These are phyloP conservation scores for Mobula hypostoma DNA, from an alignment of 2,113 vertebrate species.

Conservation along the genomic window DNA sequence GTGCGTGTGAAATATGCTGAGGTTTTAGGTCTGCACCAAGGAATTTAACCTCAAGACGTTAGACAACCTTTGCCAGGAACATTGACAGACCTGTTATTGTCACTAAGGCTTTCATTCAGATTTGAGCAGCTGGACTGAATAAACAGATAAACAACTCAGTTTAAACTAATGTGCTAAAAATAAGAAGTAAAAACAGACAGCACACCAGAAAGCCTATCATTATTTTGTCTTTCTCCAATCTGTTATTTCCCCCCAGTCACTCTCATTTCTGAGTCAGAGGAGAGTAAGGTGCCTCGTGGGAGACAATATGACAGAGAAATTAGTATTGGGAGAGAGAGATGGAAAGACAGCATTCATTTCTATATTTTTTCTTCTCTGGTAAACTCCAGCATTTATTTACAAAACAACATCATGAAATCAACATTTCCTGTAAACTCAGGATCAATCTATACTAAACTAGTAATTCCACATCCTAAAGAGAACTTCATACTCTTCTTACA, in stretches of 20 bases:
- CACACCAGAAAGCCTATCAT: background rate
- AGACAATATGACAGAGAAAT: background rate
- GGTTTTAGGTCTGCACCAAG: constrained; percentile 17
- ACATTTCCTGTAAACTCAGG: background rate
- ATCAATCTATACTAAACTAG: background rate
- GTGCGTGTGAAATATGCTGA: constrained; percentile 36
- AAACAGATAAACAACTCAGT: constrained; percentile 22
- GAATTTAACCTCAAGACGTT: constrained; percentile 25
- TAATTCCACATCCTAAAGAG: no score
- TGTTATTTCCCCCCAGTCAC: background rate
- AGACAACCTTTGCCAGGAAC: constrained; percentile 31
- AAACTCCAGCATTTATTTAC: background rate
- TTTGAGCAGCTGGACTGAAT: constrained; percentile 25
- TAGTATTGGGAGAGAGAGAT: background rate
- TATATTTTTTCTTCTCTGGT: background rate
- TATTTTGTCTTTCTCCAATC: constrained; percentile 21
- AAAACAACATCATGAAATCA: no score
- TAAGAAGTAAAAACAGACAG: constrained; percentile 10
- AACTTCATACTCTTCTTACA: no score
- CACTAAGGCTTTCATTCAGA: background rate
- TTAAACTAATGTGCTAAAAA: constrained; percentile 11
- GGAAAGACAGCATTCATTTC: background rate
- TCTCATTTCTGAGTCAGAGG: background rate
- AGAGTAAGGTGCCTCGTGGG: background rate
- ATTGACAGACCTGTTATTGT: constrained; percentile 16